phyloP scores from a whole-genome alignment of 2,888 invertebrate species.

The Drosophila subsilvestris region DNA sequence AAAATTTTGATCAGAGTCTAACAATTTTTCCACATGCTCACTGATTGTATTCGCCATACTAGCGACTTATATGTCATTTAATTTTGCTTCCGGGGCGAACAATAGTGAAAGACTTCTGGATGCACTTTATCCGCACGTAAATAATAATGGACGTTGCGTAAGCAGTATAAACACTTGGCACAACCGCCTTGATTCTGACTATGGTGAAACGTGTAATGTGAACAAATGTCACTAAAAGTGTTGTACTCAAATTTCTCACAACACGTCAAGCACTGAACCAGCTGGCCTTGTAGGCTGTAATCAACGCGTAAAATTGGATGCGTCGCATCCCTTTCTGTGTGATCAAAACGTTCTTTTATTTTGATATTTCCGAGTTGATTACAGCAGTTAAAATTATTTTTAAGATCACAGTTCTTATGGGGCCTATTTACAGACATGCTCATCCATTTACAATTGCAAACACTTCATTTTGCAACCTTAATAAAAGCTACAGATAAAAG shows the following conservation, averaged over 20 bases:
- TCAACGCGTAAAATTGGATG: conserved; percentile 76
- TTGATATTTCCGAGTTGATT: neutral
- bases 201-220: conserved; percentile 73
- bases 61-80: neutral
- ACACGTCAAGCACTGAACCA: conserved; percentile 78
- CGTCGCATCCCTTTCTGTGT: conserved; percentile 82
- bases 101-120: conserved; percentile 77
- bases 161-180: conserved; percentile 79
- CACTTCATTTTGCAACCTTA: neutral
- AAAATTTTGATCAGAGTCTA: conserved; percentile 49
- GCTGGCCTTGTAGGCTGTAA: conserved; percentile 54
- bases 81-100: conserved; percentile 72
- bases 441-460: neutral
- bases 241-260: conserved; percentile 57
- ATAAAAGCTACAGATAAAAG: neutral
- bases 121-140: conserved; percentile 31
- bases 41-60: conserved; percentile 8
- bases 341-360: conserved; percentile 30
- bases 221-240: conserved; percentile 75
- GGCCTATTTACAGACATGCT: neutral
- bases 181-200: conserved; percentile 54
- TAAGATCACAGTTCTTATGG: neutral
- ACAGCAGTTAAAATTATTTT: neutral
- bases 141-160: conserved; percentile 78
- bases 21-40: conserved; percentile 5